Percentiles rank a stretch among this genome's conserved stretches.
phyloP scores from a whole-genome alignment of 2,888 invertebrate species.

The Incurvaria masculella region DNA sequence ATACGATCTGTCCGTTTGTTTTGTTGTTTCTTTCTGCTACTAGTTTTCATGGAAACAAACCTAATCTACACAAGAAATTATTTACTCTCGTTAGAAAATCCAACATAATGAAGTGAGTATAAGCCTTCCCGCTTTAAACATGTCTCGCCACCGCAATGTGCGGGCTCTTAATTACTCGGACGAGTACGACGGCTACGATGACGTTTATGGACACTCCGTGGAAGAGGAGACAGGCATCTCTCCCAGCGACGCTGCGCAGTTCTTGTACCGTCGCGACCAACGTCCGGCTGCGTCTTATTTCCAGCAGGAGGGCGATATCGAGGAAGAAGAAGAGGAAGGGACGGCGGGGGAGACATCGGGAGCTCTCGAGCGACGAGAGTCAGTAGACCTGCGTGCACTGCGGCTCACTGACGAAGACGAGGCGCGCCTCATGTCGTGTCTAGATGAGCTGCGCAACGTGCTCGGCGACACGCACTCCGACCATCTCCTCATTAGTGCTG shows the following conservation, averaged over 20 bases:
- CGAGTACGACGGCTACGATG: slow-evolving; percentile 88
- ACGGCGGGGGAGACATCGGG: slow-evolving; percentile 22
- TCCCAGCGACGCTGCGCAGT: slow-evolving; percentile 81
- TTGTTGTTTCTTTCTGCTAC: too few relatives aligned
- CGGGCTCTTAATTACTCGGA: slow-evolving; percentile 82
- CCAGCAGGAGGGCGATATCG: slow-evolving; percentile 70
- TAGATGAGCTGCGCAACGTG: slow-evolving; percentile 77
- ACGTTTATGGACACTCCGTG: slow-evolving; percentile 90
- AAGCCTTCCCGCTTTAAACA: slow-evolving; percentile 42
- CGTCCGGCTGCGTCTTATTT: slow-evolving; percentile 75
- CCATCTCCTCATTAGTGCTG: slow-evolving; percentile 66
- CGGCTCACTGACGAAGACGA: slow-evolving; percentile 64
- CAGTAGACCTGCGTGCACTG: slow-evolving; percentile 45
- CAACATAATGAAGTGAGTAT: background rate
- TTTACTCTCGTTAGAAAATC: too few relatives aligned
- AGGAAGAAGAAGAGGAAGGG: slow-evolving; percentile 57
- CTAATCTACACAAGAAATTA: too few relatives aligned
- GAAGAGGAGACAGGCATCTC: slow-evolving; percentile 92
- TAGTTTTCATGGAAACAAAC: too few relatives aligned
- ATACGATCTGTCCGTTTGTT: too few relatives aligned
- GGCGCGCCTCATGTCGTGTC: slow-evolving; percentile 75
- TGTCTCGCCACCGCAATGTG: slow-evolving; percentile 87
- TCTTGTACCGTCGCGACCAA: slow-evolving; percentile 76
- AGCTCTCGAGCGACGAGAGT: slow-evolving; percentile 36
- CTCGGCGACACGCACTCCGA: slow-evolving; percentile 76